Evolutionary conservation across 2,113 vertebrate species (phyloP).

Genomic region (Epinephelus cyanopodus): DNA sequence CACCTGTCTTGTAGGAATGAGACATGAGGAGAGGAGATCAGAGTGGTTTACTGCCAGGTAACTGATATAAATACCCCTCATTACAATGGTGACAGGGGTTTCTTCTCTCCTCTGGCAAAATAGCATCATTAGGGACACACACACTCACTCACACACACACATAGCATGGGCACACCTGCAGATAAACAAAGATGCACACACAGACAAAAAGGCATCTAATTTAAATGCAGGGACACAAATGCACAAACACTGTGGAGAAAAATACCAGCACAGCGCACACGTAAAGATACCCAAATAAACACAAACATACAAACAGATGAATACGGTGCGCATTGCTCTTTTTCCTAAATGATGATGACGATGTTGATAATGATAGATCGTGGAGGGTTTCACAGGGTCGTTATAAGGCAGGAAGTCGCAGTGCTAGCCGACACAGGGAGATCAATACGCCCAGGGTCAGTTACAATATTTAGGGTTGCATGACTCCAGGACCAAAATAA

Average conservation of each 20-base stretch:
- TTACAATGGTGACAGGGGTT: conserved; percentile 80
- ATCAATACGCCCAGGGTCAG: conserved; percentile 87
- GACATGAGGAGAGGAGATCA: conserved; percentile 74
- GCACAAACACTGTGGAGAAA: not conserved
- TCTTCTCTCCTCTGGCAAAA: conserved; percentile 78
- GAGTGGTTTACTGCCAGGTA: conserved; percentile 74
- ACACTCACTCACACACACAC: conserved; percentile 27
- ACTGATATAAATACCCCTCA: conserved; percentile 81
- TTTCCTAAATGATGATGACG: conserved; percentile 58
- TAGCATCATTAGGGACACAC: conserved; percentile 71
- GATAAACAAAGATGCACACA: conserved; percentile 31
- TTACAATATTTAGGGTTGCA: conserved; percentile 87
- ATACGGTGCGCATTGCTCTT: conserved; percentile 24
- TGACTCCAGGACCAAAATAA: conserved; percentile 86
- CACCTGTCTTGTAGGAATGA: conserved; percentile 67
- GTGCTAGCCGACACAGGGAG: conserved; percentile 81
- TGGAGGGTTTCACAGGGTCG: conserved; percentile 77
- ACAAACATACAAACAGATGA: conserved; percentile 31
- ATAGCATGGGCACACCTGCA: conserved; percentile 4
- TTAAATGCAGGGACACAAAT: conserved; percentile 24
- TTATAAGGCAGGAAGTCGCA: conserved; percentile 85
- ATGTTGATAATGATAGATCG: conserved; percentile 82
- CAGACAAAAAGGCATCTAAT: not conserved
- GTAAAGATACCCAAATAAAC: conserved; percentile 16
- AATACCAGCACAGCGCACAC: conserved; percentile 6